phyloP scores from a whole-genome alignment of 23 tunicate species.

The Pegea sp. region DNA sequence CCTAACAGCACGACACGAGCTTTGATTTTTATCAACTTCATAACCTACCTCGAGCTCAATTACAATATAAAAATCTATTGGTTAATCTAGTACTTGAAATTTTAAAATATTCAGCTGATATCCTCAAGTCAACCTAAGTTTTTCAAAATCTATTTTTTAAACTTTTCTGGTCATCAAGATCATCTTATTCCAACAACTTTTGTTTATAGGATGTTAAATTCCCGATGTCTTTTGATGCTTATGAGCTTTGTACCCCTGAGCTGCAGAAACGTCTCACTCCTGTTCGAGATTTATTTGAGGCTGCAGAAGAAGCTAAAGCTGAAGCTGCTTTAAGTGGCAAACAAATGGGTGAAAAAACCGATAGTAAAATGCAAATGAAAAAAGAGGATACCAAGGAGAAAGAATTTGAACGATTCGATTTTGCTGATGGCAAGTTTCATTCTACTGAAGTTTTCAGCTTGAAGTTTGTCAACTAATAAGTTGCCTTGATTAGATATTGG shows the following conservation, averaged over 20 bases:
- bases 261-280: slow-evolving; percentile 55
- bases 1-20: no score
- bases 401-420: slow-evolving; percentile 54
- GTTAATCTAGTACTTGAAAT: no score
- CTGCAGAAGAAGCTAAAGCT: slow-evolving; percentile 44
- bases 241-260: slow-evolving; percentile 63
- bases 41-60: no score
- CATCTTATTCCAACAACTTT: not conserved
- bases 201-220: slow-evolving; percentile 58
- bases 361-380: no score
- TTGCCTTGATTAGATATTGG: slow-evolving; percentile 90
- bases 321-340: slow-evolving; percentile 41
- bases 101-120: not conserved
- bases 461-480: no score
- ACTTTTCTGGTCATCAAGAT: not conserved
- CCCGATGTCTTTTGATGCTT: slow-evolving; percentile 70
- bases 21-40: no score
- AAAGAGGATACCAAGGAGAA: no score
- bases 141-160: not conserved
- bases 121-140: not conserved
- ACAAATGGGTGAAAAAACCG: slow-evolving; percentile 9
- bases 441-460: not conserved
- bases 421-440: slow-evolving; percentile 30
- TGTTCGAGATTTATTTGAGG: slow-evolving; percentile 52
- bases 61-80: no score